phyloP scores from a whole-genome alignment of 2,888 invertebrate genomes.

The Boloria selene region DNA sequence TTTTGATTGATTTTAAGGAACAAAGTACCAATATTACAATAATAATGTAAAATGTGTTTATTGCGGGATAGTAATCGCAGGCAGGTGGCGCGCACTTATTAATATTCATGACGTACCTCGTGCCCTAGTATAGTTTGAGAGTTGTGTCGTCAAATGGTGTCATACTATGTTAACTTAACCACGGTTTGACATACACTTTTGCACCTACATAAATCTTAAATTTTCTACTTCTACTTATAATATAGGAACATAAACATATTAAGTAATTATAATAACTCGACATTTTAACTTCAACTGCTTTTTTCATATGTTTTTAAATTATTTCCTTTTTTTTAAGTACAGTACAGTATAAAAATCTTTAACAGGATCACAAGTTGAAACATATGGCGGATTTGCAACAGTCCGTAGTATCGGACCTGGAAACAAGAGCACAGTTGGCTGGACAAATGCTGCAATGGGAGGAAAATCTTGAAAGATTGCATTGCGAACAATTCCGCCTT shows the following conservation, averaged over 20 bases:
- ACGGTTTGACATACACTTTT: slow-evolving; percentile 5
- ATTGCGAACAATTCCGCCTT: slow-evolving; percentile 97
- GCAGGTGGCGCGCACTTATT: slow-evolving; percentile 65
- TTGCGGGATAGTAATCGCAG: slow-evolving; percentile 52
- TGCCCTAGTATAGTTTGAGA: slow-evolving; percentile 54
- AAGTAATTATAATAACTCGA: too few species aligned
- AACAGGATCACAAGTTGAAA: slow-evolving; percentile 96
- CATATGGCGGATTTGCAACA: slow-evolving; percentile 99
- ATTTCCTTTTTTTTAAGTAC: background rate
- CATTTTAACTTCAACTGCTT: too few species aligned
- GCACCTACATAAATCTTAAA: background rate
- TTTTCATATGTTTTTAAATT: background rate
- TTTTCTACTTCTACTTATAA: background rate
- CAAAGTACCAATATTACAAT: slow-evolving; percentile 1
- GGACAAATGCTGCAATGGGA: slow-evolving; percentile 98
- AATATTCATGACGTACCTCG: slow-evolving; percentile 74
- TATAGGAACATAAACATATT: too few species aligned
- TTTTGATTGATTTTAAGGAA: slow-evolving; percentile 18
- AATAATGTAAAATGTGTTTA: slow-evolving; percentile 27
- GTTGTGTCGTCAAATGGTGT: slow-evolving; percentile 56
- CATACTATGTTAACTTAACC: slow-evolving; percentile 42
- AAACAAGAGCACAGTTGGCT: slow-evolving; percentile 94
- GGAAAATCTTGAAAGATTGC: slow-evolving; percentile 96
- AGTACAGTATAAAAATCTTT: slow-evolving; percentile 18
- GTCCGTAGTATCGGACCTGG: slow-evolving; percentile 96